These are phyloP conservation scores for Apostichopus leukothele DNA, from an alignment of 53 echinoderm and acorn worm genomes.

Conservation along the genomic window DNA sequence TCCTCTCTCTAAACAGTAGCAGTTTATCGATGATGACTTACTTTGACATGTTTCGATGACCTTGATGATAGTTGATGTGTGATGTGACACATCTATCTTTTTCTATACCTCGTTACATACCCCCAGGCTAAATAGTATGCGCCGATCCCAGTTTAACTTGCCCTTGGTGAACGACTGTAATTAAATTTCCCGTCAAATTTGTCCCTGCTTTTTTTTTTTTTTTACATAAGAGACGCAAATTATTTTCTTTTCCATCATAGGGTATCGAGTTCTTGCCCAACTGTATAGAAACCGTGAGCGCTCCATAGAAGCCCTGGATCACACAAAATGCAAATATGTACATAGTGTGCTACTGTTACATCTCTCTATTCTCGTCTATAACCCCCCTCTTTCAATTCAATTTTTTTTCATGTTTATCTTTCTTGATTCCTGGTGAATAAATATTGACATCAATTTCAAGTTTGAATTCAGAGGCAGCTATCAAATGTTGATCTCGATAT, in stretches of 20 bases:
- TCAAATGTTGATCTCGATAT: constrained; percentile 9
- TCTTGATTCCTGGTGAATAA: neutral
- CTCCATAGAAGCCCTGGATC: neutral
- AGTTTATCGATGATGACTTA: no score
- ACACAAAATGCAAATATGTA: constrained; percentile 29
- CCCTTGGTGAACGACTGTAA: constrained; percentile 1
- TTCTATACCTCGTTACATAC: neutral
- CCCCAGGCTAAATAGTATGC: neutral
- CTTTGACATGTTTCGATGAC: no score
- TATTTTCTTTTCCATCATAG: neutral
- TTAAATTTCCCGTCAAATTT: neutral
- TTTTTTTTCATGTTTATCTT: neutral
- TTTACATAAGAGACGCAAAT: neutral
- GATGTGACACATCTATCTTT: no score
- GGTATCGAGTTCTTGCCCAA: no score
- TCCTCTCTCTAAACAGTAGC: no score
- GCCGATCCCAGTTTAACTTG: neutral
- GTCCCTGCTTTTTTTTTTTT: neutral
- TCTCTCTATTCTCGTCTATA: no score
- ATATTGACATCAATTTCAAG: constrained; percentile 35
- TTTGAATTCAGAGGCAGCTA: neutral
- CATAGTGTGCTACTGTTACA: constrained; percentile 30
- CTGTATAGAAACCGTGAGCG: neutral
- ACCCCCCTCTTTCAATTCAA: no score
- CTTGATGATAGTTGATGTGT: no score